These are phyloP conservation scores for Dryobota labecula DNA, from an alignment of 2,888 invertebrate genomes.

Conservation along the genomic window DNA sequence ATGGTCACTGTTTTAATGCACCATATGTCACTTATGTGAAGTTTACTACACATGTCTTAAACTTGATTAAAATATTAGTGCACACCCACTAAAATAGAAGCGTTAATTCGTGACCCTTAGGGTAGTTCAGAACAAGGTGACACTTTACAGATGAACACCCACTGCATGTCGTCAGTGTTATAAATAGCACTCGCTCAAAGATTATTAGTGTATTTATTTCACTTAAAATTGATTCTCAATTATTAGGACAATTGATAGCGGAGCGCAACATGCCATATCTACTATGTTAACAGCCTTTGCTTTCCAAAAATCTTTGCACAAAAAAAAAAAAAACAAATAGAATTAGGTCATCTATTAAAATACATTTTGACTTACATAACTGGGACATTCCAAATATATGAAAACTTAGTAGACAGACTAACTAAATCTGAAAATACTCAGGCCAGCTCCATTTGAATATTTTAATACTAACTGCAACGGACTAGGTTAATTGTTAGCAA, in stretches of 20 bases:
- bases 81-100: constrained; percentile 1
- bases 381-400: neutral
- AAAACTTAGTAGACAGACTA: neutral
- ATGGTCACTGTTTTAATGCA: neutral
- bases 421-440: constrained; percentile 52
- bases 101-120: constrained; percentile 22
- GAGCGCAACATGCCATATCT: neutral
- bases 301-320: neutral
- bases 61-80: constrained; percentile 26
- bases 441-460: constrained; percentile 40
- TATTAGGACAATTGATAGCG: neutral
- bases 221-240: neutral
- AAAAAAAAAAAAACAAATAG: neutral
- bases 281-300: neutral
- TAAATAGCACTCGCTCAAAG: neutral
- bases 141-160: constrained; percentile 2
- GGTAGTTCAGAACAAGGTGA: neutral
- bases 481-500: constrained; percentile 32
- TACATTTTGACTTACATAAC: constrained; percentile 20
- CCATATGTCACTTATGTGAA: neutral
- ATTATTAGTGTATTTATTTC: neutral
- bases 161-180: neutral
- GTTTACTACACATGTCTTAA: constrained; percentile 22
- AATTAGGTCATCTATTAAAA: constrained; percentile 1
- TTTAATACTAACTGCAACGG: constrained; percentile 24